phyloP scores from a whole-genome alignment of 1,140 invertebrate species.

The Bombus pascuorum region DNA sequence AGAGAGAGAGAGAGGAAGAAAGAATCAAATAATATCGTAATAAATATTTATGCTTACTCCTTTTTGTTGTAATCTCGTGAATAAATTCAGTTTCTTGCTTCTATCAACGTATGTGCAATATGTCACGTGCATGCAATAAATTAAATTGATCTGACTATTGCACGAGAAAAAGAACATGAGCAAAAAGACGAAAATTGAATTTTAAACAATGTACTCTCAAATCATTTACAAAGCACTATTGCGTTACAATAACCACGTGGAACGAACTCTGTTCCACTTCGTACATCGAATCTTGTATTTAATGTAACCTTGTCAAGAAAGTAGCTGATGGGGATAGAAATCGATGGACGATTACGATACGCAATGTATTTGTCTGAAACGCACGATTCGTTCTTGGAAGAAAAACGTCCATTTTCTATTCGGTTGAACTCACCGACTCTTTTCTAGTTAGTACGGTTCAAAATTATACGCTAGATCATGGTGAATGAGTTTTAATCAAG shows the following conservation, averaged over 20 bases:
- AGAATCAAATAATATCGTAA: background rate
- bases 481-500: background rate
- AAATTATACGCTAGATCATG: background rate
- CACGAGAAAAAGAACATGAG: background rate
- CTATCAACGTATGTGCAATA: background rate
- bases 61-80: background rate
- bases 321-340: slow-evolving; percentile 41
- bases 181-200: too few species aligned
- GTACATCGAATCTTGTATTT: slow-evolving; percentile 32
- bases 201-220: background rate
- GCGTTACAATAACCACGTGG: background rate
- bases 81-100: background rate
- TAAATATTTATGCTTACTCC: background rate
- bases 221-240: background rate
- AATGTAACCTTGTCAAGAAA: slow-evolving; percentile 48
- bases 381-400: slow-evolving; percentile 33
- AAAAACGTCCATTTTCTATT: slow-evolving; percentile 2
- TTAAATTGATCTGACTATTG: background rate
- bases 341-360: background rate
- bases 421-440: background rate
- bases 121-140: background rate
- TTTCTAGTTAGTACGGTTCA: background rate
- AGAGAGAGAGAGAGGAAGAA: too few species aligned
- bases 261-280: slow-evolving; percentile 23
- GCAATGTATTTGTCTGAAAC: too few species aligned